Percentiles rank a stretch among this genome's conserved stretches.
These are phyloP conservation scores for Glyphotaelius pellucidus DNA, from an alignment of 2,888 invertebrate genomes.

Conservation along the genomic window DNA sequence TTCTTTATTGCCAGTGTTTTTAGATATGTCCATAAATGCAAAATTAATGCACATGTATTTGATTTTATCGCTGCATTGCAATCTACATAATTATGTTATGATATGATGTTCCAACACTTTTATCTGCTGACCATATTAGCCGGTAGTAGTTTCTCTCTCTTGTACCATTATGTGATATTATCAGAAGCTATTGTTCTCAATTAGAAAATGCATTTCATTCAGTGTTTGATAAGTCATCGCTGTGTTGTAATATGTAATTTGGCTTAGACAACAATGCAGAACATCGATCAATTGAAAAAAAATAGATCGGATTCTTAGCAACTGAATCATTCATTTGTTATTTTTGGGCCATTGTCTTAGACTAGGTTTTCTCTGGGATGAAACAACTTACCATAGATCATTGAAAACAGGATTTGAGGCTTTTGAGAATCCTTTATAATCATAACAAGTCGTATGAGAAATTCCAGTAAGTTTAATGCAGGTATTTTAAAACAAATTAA, in stretches of 20 bases:
- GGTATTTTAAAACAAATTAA: background rate
- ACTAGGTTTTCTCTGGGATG: too few species aligned
- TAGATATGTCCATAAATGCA: background rate
- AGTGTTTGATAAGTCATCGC: background rate
- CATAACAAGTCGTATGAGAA: background rate
- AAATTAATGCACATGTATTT: background rate
- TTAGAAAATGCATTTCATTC: constrained; percentile 13
- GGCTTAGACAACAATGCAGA: background rate
- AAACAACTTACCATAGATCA: too few species aligned
- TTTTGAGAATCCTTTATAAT: background rate
- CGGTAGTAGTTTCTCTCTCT: background rate
- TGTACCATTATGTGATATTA: background rate
- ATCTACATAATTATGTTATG: background rate
- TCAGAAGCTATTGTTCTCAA: constrained; percentile 18
- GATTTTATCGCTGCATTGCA: background rate
- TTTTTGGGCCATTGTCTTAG: too few species aligned
- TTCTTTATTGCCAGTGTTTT: background rate
- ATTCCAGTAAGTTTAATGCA: background rate
- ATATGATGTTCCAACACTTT: background rate
- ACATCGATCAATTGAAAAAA: background rate
- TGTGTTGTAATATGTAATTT: background rate
- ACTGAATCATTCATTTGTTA: background rate
- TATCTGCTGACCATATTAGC: background rate
- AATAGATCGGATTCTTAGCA: background rate
- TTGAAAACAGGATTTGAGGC: too few species aligned